A percentile compares a stretch with the other conserved stretches of the same genome.
phyloP scores from a whole-genome alignment of 2,797 vertebrate species.

The Cheirogaleus major region DNA sequence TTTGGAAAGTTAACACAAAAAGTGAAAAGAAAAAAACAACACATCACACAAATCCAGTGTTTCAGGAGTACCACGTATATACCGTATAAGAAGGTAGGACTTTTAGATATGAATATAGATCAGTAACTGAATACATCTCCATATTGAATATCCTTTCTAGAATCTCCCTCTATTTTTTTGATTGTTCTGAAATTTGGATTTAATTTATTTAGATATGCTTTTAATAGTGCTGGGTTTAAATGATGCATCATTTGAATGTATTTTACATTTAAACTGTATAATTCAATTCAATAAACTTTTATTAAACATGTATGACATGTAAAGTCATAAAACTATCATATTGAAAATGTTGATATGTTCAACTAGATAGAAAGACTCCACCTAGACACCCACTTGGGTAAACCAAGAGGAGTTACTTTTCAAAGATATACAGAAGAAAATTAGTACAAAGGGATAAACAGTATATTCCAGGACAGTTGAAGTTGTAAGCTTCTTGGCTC shows the following conservation, averaged over 20 bases:
- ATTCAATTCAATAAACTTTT: slow-evolving; percentile 1
- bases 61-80: neutral
- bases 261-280: slow-evolving; percentile 9
- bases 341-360: neutral
- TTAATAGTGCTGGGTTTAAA: neutral
- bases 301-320: neutral
- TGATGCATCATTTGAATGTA: neutral
- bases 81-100: neutral
- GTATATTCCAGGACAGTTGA: neutral
- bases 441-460: neutral
- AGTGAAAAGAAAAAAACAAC: slow-evolving; percentile 50
- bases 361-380: neutral
- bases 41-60: neutral
- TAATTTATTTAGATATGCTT: neutral
- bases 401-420: slow-evolving; percentile 19
- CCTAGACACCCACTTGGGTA: neutral
- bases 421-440: neutral
- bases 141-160: neutral
- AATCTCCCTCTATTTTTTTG: neutral
- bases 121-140: slow-evolving; percentile 8
- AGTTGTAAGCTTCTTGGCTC: neutral
- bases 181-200: neutral
- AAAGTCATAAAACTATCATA: slow-evolving; percentile 10
- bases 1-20: slow-evolving; percentile 64
- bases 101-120: neutral